Conservation (phyloP, 2,888 invertebrate genomes). For the Tipula lateralis region DNA sequence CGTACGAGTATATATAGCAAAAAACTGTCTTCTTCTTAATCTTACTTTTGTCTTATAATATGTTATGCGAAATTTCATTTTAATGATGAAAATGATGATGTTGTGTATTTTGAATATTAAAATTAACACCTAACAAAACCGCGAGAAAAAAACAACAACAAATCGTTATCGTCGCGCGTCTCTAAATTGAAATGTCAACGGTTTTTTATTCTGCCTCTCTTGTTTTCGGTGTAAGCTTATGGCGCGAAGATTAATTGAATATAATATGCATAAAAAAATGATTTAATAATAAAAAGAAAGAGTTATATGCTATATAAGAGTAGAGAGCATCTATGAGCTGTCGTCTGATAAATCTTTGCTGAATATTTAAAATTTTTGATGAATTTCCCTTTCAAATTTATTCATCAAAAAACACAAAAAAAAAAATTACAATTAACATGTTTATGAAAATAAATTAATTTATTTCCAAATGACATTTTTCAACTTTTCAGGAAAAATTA, state of each 20-base stretch:
- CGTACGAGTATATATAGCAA: not conserved
- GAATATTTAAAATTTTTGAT: not conserved
- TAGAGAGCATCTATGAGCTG: too few species aligned
- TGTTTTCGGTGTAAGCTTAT: not conserved
- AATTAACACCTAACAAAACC: conserved; percentile 19
- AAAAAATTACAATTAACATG: not conserved
- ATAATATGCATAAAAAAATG: too few species aligned
- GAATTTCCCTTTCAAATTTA: conserved; percentile 19
- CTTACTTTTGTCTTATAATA: not conserved
- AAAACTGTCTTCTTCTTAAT: not conserved
- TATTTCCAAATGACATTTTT: conserved; percentile 7
- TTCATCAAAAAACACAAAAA: not conserved
- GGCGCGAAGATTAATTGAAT: conserved; percentile 11
- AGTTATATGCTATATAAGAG: not conserved
- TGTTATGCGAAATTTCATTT: not conserved
- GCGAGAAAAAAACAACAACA: not conserved
- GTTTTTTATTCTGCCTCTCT: too few species aligned
- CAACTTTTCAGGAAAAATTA: conserved; percentile 19
- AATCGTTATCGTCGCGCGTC: not conserved
- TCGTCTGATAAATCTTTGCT: not conserved
- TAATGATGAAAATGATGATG: conserved; percentile 24
- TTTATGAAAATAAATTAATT: not conserved
- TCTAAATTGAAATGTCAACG: conserved; percentile 11
- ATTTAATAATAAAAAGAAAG: not conserved
- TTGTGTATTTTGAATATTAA: conserved; percentile 19